phyloP scores from a whole-genome alignment of 2,888 invertebrate species.

The Xanthia icteritia region DNA sequence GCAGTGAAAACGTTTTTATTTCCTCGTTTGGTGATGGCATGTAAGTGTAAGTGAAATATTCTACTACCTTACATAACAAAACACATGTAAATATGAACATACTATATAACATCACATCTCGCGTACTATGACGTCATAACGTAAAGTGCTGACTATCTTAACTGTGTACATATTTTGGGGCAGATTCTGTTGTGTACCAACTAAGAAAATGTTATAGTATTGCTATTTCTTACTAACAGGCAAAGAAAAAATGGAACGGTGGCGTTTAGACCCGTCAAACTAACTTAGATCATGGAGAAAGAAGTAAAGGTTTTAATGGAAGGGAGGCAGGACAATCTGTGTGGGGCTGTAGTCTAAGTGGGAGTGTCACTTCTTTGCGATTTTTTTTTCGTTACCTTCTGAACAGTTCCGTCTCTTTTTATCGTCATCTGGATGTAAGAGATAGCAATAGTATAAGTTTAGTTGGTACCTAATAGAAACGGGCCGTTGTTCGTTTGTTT shows the following conservation, averaged over 20 bases:
- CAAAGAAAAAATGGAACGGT: slow-evolving; percentile 1
- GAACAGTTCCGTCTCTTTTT: background rate
- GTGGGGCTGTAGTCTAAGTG: background rate
- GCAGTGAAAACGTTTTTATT: slow-evolving; percentile 56
- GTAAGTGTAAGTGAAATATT: slow-evolving; percentile 60
- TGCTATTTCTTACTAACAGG: slow-evolving; percentile 25
- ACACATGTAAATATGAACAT: slow-evolving; percentile 56
- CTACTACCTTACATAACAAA: slow-evolving; percentile 49
- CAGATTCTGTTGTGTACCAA: slow-evolving; percentile 30
- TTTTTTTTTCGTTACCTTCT: background rate
- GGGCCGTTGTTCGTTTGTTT: slow-evolving; percentile 54
- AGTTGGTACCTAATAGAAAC: slow-evolving; percentile 12
- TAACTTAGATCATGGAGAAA: background rate
- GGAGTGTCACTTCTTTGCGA: background rate
- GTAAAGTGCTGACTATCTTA: slow-evolving; percentile 46
- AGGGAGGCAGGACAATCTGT: background rate
- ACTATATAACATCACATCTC: slow-evolving; percentile 25
- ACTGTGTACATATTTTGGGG: slow-evolving; percentile 47
- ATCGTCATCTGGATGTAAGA: background rate
- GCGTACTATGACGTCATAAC: slow-evolving; percentile 39
- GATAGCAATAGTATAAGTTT: background rate
- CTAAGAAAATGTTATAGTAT: background rate
- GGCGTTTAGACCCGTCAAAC: background rate
- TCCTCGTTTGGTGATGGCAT: slow-evolving; percentile 65
- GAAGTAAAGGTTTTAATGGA: background rate